These are phyloP conservation scores for Trachelus stipa DNA, from an alignment of 2,888 invertebrate genomes.

Conservation along the genomic window DNA sequence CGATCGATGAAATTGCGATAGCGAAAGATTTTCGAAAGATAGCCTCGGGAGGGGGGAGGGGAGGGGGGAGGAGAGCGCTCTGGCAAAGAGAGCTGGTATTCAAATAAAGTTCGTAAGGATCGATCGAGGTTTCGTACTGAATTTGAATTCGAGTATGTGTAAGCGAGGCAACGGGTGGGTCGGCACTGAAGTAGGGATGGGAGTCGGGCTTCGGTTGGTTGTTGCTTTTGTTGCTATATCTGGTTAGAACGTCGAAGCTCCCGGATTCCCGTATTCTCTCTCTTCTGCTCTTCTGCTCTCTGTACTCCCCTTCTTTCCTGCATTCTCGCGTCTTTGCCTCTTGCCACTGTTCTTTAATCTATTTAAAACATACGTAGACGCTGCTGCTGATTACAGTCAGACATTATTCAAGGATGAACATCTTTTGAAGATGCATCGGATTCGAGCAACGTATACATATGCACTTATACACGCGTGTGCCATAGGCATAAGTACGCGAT, in stretches of 20 bases:
- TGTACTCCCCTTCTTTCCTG: not conserved
- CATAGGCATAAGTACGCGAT: too few relatives aligned
- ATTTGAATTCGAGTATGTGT: conserved; percentile 16
- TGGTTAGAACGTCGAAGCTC: conserved; percentile 3
- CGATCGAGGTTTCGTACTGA: conserved; percentile 6
- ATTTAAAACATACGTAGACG: not conserved
- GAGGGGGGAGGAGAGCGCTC: too few relatives aligned
- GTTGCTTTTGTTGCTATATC: not conserved
- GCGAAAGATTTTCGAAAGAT: too few relatives aligned
- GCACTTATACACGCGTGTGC: too few relatives aligned
- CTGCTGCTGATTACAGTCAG: too few relatives aligned
- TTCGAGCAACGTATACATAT: too few relatives aligned
- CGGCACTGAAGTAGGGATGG: not conserved
- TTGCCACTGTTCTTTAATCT: conserved; percentile 5
- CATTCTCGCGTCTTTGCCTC: conserved; percentile 11
- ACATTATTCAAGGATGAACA: too few relatives aligned
- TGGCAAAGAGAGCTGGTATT: not conserved
- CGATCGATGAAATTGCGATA: too few relatives aligned
- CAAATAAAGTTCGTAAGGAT: conserved; percentile 12
- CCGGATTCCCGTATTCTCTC: conserved; percentile 5
- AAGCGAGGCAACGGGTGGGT: conserved; percentile 16
- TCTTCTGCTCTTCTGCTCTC: conserved; percentile 14
- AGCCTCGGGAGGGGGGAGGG: too few relatives aligned
- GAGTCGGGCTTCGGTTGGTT: not conserved
- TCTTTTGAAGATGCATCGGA: too few relatives aligned